Conservation (phyloP, 2,888 invertebrate species). For the Watsonalla cultraria region DNA sequence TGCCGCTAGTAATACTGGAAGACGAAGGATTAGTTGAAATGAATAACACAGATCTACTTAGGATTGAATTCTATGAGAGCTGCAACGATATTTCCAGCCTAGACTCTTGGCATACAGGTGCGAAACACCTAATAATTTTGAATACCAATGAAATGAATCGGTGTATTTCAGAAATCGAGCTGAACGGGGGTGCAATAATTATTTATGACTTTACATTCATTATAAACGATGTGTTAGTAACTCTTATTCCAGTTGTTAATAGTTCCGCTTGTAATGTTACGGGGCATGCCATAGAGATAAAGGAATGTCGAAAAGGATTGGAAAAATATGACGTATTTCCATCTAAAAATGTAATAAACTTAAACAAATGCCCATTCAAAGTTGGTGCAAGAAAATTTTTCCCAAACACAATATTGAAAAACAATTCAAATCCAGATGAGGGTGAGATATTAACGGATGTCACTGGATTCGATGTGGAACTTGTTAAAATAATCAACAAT, state of each 20-base stretch:
- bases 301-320: slow-evolving; percentile 32
- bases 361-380: slow-evolving; percentile 48
- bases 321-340: slow-evolving; percentile 33
- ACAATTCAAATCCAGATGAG: slow-evolving; percentile 27
- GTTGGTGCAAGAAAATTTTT: slow-evolving; percentile 43
- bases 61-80: slow-evolving; percentile 23
- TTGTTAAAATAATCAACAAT: slow-evolving; percentile 49
- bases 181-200: slow-evolving; percentile 21
- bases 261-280: slow-evolving; percentile 30
- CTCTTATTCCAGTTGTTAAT: slow-evolving; percentile 37
- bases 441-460: slow-evolving; percentile 31
- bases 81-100: slow-evolving; percentile 17
- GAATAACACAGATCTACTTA: slow-evolving; percentile 14
- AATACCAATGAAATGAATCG: slow-evolving; percentile 12
- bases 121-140: slow-evolving; percentile 35
- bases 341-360: slow-evolving; percentile 31
- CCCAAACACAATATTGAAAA: slow-evolving; percentile 42
- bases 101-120: slow-evolving; percentile 13
- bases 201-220: slow-evolving; percentile 38
- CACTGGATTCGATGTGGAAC: slow-evolving; percentile 47
- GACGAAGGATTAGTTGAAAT: slow-evolving; percentile 6
- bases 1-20: slow-evolving; percentile 16
- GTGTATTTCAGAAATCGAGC: slow-evolving; percentile 16
- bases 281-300: slow-evolving; percentile 23
- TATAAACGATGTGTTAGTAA: slow-evolving; percentile 25